Conservation (phyloP, 2,797 vertebrate genomes). For the Sebastes nivosus region DNA sequence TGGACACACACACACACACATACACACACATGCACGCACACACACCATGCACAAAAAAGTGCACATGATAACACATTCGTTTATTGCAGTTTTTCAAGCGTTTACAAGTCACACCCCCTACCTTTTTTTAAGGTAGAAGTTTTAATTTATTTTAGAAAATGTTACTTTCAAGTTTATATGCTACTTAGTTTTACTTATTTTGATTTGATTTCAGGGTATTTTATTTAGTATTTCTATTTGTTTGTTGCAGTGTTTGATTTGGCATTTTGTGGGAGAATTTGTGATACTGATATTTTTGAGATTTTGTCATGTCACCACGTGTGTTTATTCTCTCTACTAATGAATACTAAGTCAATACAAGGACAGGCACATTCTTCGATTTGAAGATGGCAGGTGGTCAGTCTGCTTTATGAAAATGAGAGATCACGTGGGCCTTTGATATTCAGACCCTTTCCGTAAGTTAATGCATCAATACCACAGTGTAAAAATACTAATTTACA, state of each 20-base stretch:
- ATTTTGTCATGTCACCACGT: background rate
- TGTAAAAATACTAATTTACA: background rate
- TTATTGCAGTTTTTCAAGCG: background rate
- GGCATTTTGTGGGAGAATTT: background rate
- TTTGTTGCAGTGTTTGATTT: background rate
- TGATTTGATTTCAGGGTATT: background rate
- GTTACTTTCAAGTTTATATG: background rate
- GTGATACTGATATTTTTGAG: background rate
- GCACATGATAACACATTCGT: slow-evolving; percentile 3
- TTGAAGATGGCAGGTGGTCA: background rate
- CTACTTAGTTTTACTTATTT: background rate
- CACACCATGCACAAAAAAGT: background rate
- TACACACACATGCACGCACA: slow-evolving; percentile 3
- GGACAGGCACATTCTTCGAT: background rate
- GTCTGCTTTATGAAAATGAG: background rate
- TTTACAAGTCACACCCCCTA: background rate
- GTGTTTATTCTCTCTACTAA: background rate
- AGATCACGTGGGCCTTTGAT: too few species aligned
- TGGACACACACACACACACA: slow-evolving; percentile 62
- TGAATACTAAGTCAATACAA: too few species aligned
- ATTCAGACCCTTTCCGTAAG: background rate
- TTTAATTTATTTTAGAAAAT: background rate
- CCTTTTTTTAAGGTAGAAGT: background rate
- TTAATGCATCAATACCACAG: background rate
- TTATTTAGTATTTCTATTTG: background rate